Base-by-base conservation (phyloP, 2,113 vertebrate genomes). In the Limanda limanda region DNA sequence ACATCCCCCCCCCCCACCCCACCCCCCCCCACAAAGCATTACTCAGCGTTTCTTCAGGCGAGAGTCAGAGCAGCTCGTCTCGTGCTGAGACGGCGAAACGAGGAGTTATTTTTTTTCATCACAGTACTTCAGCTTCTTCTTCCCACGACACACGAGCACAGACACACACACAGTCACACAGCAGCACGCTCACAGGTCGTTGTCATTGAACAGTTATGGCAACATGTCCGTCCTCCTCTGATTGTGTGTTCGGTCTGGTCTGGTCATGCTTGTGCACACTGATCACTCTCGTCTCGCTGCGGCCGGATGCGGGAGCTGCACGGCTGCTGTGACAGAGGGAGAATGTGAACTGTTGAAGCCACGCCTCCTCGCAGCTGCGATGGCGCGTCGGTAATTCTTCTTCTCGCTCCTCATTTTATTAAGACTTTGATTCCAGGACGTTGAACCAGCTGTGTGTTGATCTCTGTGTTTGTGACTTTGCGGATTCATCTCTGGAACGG, bases 71-170 rank as follows among this genome's bases (percentile, higher is more conserved):
- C 89, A 81, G 71, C 85, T 40, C 68, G 58, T 82, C 84, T 83
- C 81, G 63, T 48, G 58, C 71, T 24, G 69, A 40, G 48, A 84
- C 71, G 63, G 77, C 84, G 60, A 85, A 74, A 83, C 31, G 5
- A 31, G 5, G 27, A 31, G 27, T 47, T 27, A 68, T 70, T 64
- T 74, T 65, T 65, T 45, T 79, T 86, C 57, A 86, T 91, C 86
- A 93, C 88, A 92, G 92, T 89, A 92, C 81, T 82, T 65, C 47
- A 91, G 83, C 85, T 75, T 88, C 83, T 85, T 88, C 83, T 85
- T 87, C 67, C 42, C 42, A 81, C 84, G 58, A 65, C 83, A 79
- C 85, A 83, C 80, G 52, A 86, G 81, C 89, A 86, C 83, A 74
- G 57, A 82, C 67, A 90, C 68, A 90, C 68, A 75, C 76, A 82